Percentiles rank a stretch among this genome's conserved stretches.
phyloP scores from a whole-genome alignment of 1,140 invertebrate species.

The Aporrectodea caliginosa region DNA sequence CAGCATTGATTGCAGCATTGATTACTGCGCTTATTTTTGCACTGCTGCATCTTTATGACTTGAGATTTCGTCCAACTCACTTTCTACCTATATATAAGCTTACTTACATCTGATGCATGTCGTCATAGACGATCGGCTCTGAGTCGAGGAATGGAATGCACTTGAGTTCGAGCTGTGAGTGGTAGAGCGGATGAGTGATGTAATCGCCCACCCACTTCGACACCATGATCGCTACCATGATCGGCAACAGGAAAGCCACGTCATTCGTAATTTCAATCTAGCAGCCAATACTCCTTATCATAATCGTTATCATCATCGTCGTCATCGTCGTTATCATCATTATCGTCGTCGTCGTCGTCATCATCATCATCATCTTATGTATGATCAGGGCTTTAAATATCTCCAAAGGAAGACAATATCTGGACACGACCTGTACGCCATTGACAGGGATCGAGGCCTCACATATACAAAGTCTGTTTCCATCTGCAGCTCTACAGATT shows the following conservation, averaged over 20 bases:
- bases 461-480: too few species aligned
- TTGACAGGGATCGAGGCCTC: too few species aligned
- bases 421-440: too few species aligned
- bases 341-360: background rate
- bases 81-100: too few species aligned
- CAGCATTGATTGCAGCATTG: too few species aligned
- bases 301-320: conserved; percentile 7
- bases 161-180: conserved; percentile 44
- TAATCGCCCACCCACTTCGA: conserved; percentile 43
- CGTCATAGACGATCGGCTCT: conserved; percentile 40
- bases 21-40: too few species aligned
- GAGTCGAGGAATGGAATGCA: conserved; percentile 45
- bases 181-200: conserved; percentile 45
- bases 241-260: conserved; percentile 42
- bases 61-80: too few species aligned
- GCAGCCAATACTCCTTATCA: background rate
- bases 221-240: conserved; percentile 45
- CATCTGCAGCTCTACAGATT: too few species aligned
- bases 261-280: conserved; percentile 48
- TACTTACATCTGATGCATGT: conserved; percentile 37
- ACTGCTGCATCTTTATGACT: too few species aligned
- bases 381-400: background rate
- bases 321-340: background rate
- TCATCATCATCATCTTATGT: background rate
- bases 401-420: too few species aligned